Percentiles rank a stretch among this genome's conserved stretches.
These are phyloP conservation scores for Tridacna crocea DNA, from an alignment of 2,888 invertebrate species.

Conservation along the genomic window DNA sequence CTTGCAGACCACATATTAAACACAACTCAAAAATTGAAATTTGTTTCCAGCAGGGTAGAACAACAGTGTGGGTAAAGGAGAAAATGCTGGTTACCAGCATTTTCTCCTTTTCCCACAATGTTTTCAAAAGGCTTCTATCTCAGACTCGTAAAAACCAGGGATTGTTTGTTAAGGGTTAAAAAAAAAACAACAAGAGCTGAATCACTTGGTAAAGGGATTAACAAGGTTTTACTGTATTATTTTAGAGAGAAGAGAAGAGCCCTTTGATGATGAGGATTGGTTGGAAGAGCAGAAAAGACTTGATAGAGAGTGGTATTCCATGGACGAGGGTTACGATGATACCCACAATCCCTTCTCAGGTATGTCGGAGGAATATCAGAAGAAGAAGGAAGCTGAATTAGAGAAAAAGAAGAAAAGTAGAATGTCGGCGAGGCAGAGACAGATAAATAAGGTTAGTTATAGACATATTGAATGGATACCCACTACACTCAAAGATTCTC, in stretches of 20 bases:
- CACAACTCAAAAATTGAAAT: too few relatives aligned
- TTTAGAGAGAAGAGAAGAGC: slow-evolving; percentile 40
- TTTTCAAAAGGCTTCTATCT: too few relatives aligned
- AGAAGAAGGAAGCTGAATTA: slow-evolving; percentile 95
- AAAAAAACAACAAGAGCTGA: too few relatives aligned
- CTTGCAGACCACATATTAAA: too few relatives aligned
- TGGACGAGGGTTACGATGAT: slow-evolving; percentile 94
- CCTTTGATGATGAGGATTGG: slow-evolving; percentile 87
- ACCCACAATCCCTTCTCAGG: slow-evolving; percentile 93
- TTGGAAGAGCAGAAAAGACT: slow-evolving; percentile 83
- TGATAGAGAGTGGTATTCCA: slow-evolving; percentile 98
- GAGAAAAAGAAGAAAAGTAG: slow-evolving; percentile 95
- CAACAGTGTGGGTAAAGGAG: too few relatives aligned
- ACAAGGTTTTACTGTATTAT: not conserved
- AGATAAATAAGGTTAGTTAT: slow-evolving; percentile 91
- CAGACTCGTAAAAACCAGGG: too few relatives aligned
- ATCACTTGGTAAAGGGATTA: not conserved
- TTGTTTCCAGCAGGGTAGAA: too few relatives aligned
- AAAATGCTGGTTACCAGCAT: too few relatives aligned
- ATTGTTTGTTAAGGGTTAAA: too few relatives aligned
- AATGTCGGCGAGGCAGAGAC: slow-evolving; percentile 97
- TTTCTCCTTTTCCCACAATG: too few relatives aligned
- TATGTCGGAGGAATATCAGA: slow-evolving; percentile 95
- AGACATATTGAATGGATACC: not conserved
- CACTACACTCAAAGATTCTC: too few relatives aligned